Base-by-base conservation (phyloP, 2,888 invertebrate species). In the Yponomeuta evonymella region DNA sequence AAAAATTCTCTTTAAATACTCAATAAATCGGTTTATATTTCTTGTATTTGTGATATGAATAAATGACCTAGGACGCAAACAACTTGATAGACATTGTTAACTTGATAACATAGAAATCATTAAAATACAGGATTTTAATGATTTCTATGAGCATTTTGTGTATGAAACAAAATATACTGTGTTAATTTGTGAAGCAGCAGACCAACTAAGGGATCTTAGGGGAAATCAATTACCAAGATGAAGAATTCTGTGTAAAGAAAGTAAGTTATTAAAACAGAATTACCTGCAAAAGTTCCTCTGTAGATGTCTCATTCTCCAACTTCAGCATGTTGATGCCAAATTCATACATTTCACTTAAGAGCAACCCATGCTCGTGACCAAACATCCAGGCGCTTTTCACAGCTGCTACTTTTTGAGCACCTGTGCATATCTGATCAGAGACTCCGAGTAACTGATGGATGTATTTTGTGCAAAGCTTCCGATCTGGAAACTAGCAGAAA, bases 351-450 rank as follows among this genome's bases (percentile, higher is more conserved):
- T 90, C 85, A 77, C 85, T 83, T 3, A 81, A 79, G 2, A 92
- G 81, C 10, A 90, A 72, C 10, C 84, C 86, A 78, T 83, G 84
- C 63, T 87, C 85, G 73, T 88, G 86, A 0, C 89, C 89, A 74
- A 81, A 86, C 75, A 79, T 79, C 91, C 91, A 92, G 2, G 89
- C 90, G 33, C 83, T 82, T 78, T 89, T 89, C 5, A 92, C 87
- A 1, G 83, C 84, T 66, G 74, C 75, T 67, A 91, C 83, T 75
- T 84, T 90, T 71, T 88, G 84, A 48, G 75, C 69, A 23, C 86
- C 86, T 30, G 79, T 80, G 71, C 88, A 89, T 4, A 85, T 70
- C 72, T 72, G 78, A 0, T 86, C 85, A 72, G 75, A 81, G 29
- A 84, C 73, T 69, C 83, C 79, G 1, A 92, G 81, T 23, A 90